These are phyloP conservation scores for Odobenus rosmarus DNA, from an alignment of 2,113 vertebrate genomes.

Conservation along the genomic window DNA sequence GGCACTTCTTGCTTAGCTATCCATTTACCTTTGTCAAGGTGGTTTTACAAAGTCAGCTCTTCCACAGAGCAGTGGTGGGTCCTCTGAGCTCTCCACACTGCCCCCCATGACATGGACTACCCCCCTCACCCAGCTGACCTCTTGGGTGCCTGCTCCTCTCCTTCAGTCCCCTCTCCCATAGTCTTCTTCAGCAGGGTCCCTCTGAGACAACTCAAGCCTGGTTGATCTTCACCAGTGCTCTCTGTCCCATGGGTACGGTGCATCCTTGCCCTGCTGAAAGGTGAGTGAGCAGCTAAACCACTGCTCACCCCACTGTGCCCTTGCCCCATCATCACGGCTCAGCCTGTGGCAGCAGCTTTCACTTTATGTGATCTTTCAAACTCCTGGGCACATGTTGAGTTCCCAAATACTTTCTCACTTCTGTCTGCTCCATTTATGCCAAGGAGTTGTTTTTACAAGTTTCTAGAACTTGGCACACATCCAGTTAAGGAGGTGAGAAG, in stretches of 20 bases:
- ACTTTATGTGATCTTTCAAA: neutral
- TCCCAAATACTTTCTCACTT: neutral
- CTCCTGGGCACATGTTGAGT: neutral
- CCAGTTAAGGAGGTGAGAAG: neutral
- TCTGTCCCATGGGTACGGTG: neutral
- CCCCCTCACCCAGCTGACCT: neutral
- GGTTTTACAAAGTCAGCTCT: neutral
- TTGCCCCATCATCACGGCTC: rapidly evolving
- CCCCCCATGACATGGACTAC: rapidly evolving
- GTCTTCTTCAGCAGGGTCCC: neutral
- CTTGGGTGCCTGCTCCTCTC: neutral
- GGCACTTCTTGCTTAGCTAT: neutral
- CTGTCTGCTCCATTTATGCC: neutral
- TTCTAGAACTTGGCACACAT: neutral
- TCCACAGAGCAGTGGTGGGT: rapidly evolving
- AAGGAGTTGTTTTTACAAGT: neutral
- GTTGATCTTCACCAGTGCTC: neutral
- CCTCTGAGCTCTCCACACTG: neutral
- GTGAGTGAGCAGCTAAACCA: neutral
- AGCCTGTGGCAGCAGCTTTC: neutral
- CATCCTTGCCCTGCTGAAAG: neutral
- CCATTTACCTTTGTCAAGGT: neutral
- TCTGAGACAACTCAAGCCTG: neutral
- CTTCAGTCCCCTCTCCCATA: neutral
- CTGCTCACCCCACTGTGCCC: rapidly evolving